A percentile compares a stretch with the other conserved stretches of the same genome.
These are phyloP conservation scores for Caenorhabditis zanzibari DNA, from an alignment of 2,888 invertebrate genomes.

Conservation along the genomic window DNA sequence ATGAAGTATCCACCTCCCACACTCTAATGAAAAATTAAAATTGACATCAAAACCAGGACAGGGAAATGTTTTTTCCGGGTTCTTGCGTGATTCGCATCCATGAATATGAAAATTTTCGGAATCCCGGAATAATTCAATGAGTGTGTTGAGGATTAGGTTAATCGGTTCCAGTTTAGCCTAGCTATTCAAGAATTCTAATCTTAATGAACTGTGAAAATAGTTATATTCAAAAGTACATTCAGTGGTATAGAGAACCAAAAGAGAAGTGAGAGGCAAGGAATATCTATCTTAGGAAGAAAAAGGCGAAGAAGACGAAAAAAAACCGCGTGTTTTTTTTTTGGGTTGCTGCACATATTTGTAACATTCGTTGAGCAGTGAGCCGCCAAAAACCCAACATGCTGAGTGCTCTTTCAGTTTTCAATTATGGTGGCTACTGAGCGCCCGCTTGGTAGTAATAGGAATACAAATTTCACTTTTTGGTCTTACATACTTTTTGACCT, in stretches of 20 bases:
- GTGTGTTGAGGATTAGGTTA: background rate
- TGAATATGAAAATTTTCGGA: constrained; percentile 19
- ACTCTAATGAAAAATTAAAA: constrained; percentile 50
- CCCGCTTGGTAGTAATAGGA: constrained; percentile 4
- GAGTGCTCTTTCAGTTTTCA: constrained; percentile 61
- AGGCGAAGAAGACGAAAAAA: constrained; percentile 35
- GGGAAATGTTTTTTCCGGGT: constrained; percentile 43
- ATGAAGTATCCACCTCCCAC: constrained; percentile 15
- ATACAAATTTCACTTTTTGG: constrained; percentile 3
- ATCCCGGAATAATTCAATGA: background rate
- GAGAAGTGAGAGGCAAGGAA: constrained; percentile 24
- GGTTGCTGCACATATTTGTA: constrained; percentile 62
- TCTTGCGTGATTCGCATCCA: constrained; percentile 18
- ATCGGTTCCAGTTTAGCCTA: background rate
- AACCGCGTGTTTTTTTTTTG: constrained; percentile 56
- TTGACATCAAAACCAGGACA: constrained; percentile 20
- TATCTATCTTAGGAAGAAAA: constrained; percentile 25
- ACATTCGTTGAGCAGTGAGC: constrained; percentile 57
- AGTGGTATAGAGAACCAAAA: background rate
- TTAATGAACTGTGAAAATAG: background rate
- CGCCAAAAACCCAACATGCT: constrained; percentile 44
- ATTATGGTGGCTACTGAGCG: constrained; percentile 57
- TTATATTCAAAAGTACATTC: background rate
- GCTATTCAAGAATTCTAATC: background rate
- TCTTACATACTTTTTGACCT: background rate